Base-by-base conservation (phyloP, 1,140 invertebrate species). In the Dolichoris vasculosae region DNA sequence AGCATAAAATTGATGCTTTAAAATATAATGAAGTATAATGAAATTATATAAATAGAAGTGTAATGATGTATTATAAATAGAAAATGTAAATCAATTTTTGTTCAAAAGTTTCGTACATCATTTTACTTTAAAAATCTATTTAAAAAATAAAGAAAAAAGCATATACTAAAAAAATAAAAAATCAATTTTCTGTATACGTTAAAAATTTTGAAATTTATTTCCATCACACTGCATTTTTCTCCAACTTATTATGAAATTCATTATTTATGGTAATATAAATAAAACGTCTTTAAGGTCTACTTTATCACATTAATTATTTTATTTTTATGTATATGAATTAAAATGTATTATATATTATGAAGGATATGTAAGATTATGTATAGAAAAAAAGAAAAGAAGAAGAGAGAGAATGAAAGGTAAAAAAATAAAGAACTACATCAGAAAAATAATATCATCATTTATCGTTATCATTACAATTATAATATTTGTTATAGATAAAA, bases 131-230 rank as follows among this genome's bases (percentile, higher is more conserved):
- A 75, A 75, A 82, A 75, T 73, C 30, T 77, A 75, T 64, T 59
- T 46, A 64, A 73, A 83, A 77, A 83, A 59, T 67, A 77, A 76
- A 35, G 1, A 30, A 15, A 30, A 48, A 11, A 46, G 75, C 23
- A 35, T 26, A 13, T 23, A 23, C 2, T 15, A 77, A 75, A 43
- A 64, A 83, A 64, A 83, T 64, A 38, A 83, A 77, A 83, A 83
- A 77, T 77, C 73, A 51, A 83, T 83, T 83, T 77, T 83, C 69
- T n/a, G 20, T 15, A 26, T 20, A 46, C 30, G 82, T 51, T 77
- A 73, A 83, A 83, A 77, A 77, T 26, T 83, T 76, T 55, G 73
- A 83, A 77, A 83, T 55, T 32, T 59, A 48, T 75, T 46, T 46
- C 35, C 26, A 77, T 17, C n/a, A 48, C 26, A 77, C 15, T 17